phyloP scores from a whole-genome alignment of 2,888 invertebrate genomes.

The Calameuta pallipes region DNA sequence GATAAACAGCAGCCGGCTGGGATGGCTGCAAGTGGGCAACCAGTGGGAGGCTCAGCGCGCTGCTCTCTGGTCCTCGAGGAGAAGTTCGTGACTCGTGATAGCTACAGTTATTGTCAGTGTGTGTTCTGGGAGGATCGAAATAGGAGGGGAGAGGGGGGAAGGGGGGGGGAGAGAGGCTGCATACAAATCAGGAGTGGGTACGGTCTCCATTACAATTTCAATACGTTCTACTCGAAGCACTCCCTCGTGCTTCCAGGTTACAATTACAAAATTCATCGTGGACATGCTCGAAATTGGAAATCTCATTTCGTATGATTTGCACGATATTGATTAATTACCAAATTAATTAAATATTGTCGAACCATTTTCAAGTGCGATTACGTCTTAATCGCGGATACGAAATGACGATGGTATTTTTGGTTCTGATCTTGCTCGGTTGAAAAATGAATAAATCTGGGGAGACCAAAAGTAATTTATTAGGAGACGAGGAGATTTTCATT shows the following conservation, averaged over 20 bases:
- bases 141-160: too few species aligned
- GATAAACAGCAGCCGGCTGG: slow-evolving; percentile 29
- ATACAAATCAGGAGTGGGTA: slow-evolving; percentile 11
- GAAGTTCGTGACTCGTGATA: background rate
- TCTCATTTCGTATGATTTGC: too few species aligned
- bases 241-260: background rate
- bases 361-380: background rate
- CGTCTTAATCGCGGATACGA: too few species aligned
- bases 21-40: background rate
- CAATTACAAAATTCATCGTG: too few species aligned
- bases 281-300: too few species aligned
- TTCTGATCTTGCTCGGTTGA: background rate
- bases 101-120: background rate
- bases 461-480: too few species aligned
- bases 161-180: background rate
- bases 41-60: background rate
- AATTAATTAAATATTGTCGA: background rate
- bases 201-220: slow-evolving; percentile 1
- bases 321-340: background rate
- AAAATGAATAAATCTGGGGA: background rate
- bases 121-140: background rate
- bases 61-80: background rate
- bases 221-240: background rate
- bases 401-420: too few species aligned
- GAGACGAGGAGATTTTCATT: background rate